A percentile compares a stretch with the other conserved stretches of the same genome.
phyloP scores from a whole-genome alignment of 2,797 vertebrate species.

The Enoplosus armatus region DNA sequence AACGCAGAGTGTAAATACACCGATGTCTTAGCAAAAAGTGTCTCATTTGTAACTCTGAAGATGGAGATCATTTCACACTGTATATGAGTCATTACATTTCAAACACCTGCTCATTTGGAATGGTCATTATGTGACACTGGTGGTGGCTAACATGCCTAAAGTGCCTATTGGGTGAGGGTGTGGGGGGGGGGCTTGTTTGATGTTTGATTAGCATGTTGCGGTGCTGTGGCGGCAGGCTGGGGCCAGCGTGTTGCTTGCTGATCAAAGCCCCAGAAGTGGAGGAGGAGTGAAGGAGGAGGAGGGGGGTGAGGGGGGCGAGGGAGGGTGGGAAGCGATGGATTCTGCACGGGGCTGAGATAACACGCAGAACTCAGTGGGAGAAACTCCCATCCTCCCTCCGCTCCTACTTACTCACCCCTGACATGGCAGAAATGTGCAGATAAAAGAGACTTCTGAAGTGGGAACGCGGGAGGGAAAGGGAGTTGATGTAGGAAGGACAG shows the following conservation, averaged over 20 bases:
- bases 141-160: slow-evolving; percentile 13
- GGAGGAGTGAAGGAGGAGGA: slow-evolving; percentile 32
- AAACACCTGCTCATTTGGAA: slow-evolving; percentile 1
- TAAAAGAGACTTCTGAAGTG: slow-evolving; percentile 65
- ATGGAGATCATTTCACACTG: background rate
- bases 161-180: background rate
- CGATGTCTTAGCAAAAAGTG: too few relatives aligned
- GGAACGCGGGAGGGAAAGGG: slow-evolving; percentile 33
- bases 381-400: slow-evolving; percentile 60
- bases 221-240: slow-evolving; percentile 40
- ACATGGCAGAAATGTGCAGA: slow-evolving; percentile 70
- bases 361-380: slow-evolving; percentile 40
- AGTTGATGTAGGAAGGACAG: slow-evolving; percentile 5
- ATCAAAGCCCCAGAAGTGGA: slow-evolving; percentile 65
- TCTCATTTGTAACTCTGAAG: background rate
- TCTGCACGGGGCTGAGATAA: slow-evolving; percentile 61
- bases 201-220: slow-evolving; percentile 71
- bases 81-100: background rate
- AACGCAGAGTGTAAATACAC: too few relatives aligned
- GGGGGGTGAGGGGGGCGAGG: slow-evolving; percentile 1
- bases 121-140: background rate
- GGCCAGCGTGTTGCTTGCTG: slow-evolving; percentile 38
- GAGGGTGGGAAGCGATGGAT: slow-evolving; percentile 27
- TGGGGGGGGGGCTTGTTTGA: slow-evolving; percentile 36
- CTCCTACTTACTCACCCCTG: slow-evolving; percentile 66